Evolutionary conservation across 2,797 vertebrate genomes (phyloP).

Genomic region (Valencia hispanica): DNA sequence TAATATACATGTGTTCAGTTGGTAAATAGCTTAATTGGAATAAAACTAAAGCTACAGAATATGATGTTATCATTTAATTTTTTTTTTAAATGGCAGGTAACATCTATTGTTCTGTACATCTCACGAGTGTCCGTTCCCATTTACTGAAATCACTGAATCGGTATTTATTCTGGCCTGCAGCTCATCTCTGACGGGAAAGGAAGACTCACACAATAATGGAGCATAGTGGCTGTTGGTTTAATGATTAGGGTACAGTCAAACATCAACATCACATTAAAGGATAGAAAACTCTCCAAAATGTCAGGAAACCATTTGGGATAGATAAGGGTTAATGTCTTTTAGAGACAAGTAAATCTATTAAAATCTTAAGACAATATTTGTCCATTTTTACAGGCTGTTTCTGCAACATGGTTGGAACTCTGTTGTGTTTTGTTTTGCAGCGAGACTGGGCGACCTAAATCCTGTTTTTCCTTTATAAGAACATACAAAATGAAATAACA

Average conservation of each 20-base stretch:
- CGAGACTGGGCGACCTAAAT: neutral
- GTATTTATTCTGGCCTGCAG: constrained; percentile 39
- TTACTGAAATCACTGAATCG: neutral
- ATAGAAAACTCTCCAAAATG: constrained; percentile 1
- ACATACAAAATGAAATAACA: neutral
- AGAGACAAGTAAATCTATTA: neutral
- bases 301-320: neutral
- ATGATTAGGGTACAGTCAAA: constrained; percentile 1
- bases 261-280: neutral
- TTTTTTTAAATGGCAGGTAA: neutral
- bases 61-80: neutral
- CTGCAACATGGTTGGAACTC: neutral
- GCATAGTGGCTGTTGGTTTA: neutral
- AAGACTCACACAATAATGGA: neutral
- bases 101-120: constrained; percentile 5
- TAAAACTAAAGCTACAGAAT: constrained; percentile 18
- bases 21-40: constrained; percentile 22
- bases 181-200: neutral
- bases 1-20: constrained; percentile 20
- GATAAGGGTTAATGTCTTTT: neutral
- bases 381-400: neutral
- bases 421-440: neutral
- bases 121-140: neutral
- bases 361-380: neutral
- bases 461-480: neutral